Base-by-base conservation (phyloP, 2,113 vertebrate genomes). In the Barnardius zonarius region DNA sequence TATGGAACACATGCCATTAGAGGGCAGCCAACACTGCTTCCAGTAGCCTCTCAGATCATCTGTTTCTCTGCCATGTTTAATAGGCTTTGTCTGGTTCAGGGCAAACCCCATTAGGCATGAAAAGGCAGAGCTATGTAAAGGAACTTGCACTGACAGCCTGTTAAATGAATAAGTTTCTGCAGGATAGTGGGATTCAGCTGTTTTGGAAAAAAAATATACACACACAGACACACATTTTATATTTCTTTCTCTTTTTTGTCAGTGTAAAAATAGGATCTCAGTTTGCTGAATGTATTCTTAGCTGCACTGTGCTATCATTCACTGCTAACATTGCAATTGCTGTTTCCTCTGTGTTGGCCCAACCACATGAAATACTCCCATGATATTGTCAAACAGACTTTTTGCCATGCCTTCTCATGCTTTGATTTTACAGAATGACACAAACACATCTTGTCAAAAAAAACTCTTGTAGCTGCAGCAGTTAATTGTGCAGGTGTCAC, bases 1-100 rank as follows among this genome's bases (percentile, higher is more conserved):
- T 61, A 7, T 16, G 91, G 77, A 88, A 16, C 79, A 19, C 41
- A 23, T n/a, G 90, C 97, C 98, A 78, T 86, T 82, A 96, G 97
- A 97, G 98, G 97, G 97, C 97, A 97, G 84, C 92, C 94, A 96
- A 25, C 69, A 3, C 97, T 95, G 96, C 97, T 92, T 66, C 67
- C 95, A 91, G 48, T 15, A 91, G 78, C 93, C 89, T 85, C 62
- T 79, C 66, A 12, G 24, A 90, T 93, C 83, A 84, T 39, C 84
- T 27, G 73, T 88, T 91, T 57, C 86, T 63, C 85, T 91, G 93
- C 92, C 81, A 27, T 87, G 82, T 94, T 91, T 97, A 92, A 97
- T 93, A 97, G 96, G 96, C 97, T 97, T 93, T 96, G 94, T 96
- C 93, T 88, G 97, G 96, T 96, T 76, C 97, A 96, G 96, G 97